Percentiles rank a stretch among this genome's conserved stretches.
Evolutionary conservation across 1,140 invertebrate species (phyloP).

Genomic region (Neocloeon triangulifer): DNA sequence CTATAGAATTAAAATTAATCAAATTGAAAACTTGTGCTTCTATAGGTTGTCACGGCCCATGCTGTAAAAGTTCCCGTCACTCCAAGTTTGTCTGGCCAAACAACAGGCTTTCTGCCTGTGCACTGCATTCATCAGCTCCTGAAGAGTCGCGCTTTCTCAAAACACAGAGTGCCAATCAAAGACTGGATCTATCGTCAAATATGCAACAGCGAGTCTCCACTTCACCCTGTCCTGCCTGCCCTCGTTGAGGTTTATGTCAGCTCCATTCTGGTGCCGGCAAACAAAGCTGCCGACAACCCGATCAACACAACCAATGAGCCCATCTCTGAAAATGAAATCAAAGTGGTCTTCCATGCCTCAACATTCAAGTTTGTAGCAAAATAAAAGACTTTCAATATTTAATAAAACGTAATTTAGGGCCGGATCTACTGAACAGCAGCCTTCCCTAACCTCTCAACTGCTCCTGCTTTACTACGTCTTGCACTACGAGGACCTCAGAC

Average conservation of each 20-base stretch:
- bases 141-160: conserved; percentile 85
- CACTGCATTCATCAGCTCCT: conserved; percentile 94
- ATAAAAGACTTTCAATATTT: no score
- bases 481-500: conserved; percentile 74
- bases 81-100: conserved; percentile 62
- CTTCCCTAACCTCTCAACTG: conserved; percentile 66
- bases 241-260: conserved; percentile 89
- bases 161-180: conserved; percentile 85
- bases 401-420: no score
- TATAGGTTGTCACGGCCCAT: conserved; percentile 76
- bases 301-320: conserved; percentile 68
- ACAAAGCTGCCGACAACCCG: conserved; percentile 23
- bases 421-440: conserved; percentile 16
- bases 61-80: conserved; percentile 92
- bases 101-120: conserved; percentile 81
- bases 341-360: conserved; percentile 59
- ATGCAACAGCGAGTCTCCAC: conserved; percentile 55
- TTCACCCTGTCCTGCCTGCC: conserved; percentile 83
- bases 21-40: conserved; percentile 4
- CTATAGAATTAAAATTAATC: no score
- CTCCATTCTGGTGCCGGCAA: conserved; percentile 63
- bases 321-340: conserved; percentile 73
- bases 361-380: no score
- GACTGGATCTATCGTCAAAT: conserved; percentile 91
- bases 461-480: conserved; percentile 80